Evolutionary conservation across 2,797 vertebrate genomes (phyloP).

Genomic region (Microctenopoma stevenorrisi): DNA sequence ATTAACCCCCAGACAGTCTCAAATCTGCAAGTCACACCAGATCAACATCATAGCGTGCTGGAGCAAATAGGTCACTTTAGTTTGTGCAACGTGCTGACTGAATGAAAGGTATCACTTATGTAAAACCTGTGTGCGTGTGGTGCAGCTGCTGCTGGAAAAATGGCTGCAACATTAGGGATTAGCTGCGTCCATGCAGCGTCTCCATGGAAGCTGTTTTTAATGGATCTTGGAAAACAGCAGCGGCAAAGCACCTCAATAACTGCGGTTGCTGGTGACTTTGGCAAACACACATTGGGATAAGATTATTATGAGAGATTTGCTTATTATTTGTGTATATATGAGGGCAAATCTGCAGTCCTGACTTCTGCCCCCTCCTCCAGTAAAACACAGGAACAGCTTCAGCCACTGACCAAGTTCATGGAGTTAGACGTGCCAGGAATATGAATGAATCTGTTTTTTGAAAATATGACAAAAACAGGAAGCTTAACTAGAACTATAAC

Average conservation of each 20-base stretch:
- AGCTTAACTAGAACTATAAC: not conserved
- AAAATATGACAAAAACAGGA: not conserved
- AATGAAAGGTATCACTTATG: not conserved
- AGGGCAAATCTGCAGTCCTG: too few relatives aligned
- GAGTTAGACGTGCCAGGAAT: too few relatives aligned
- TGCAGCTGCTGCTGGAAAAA: conserved; percentile 6
- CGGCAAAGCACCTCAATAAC: conserved; percentile 17
- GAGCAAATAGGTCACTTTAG: not conserved
- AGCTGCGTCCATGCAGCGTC: conserved; percentile 14
- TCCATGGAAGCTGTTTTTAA: conserved; percentile 40
- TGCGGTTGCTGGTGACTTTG: conserved; percentile 9
- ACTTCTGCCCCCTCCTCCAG: too few relatives aligned
- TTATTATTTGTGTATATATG: too few relatives aligned
- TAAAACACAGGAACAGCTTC: too few relatives aligned
- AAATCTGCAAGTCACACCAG: not conserved
- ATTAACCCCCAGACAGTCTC: accelerated
- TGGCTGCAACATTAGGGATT: conserved; percentile 40
- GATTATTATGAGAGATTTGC: not conserved
- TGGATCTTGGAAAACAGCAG: conserved; percentile 35
- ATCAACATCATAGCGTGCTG: not conserved
- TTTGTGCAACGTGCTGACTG: not conserved
- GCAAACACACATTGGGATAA: not conserved
- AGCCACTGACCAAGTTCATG: too few relatives aligned
- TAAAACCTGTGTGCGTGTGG: not conserved
- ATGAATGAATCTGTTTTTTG: too few relatives aligned